Conservation (phyloP, 2,113 vertebrate genomes). For the Cyanoderma ruficeps region DNA sequence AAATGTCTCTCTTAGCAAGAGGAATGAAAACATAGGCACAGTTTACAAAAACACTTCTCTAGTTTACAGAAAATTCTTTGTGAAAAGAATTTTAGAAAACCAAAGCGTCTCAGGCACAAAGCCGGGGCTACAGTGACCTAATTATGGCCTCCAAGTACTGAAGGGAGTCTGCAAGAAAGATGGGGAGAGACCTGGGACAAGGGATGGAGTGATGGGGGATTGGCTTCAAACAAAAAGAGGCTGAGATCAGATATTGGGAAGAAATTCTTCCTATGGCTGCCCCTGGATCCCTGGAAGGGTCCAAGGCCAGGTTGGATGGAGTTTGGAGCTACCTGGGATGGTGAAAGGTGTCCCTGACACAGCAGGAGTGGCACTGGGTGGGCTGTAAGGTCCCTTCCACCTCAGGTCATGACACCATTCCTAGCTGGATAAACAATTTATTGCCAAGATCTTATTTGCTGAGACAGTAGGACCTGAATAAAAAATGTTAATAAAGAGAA, state of each 20-base stretch:
- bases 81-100: no score
- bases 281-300: background rate
- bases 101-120: no score
- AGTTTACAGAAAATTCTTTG: no score
- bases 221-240: background rate
- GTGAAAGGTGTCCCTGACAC: background rate
- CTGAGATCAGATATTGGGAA: background rate
- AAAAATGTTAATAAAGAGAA: background rate
- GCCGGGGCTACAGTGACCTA: no score
- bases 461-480: background rate
- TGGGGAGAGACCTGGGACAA: background rate
- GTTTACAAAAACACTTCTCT: no score
- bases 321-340: fast-evolving
- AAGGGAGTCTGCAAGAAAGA: background rate
- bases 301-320: background rate
- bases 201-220: background rate
- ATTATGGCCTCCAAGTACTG: fast-evolving
- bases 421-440: background rate
- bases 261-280: background rate
- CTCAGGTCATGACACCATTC: background rate
- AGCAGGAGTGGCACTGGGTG: background rate
- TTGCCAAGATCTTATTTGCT: background rate
- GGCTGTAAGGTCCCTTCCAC: background rate
- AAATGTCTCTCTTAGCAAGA: no score
- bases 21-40: no score